Conservation (phyloP, 2,888 invertebrate species). For the Rotaria macrura region DNA sequence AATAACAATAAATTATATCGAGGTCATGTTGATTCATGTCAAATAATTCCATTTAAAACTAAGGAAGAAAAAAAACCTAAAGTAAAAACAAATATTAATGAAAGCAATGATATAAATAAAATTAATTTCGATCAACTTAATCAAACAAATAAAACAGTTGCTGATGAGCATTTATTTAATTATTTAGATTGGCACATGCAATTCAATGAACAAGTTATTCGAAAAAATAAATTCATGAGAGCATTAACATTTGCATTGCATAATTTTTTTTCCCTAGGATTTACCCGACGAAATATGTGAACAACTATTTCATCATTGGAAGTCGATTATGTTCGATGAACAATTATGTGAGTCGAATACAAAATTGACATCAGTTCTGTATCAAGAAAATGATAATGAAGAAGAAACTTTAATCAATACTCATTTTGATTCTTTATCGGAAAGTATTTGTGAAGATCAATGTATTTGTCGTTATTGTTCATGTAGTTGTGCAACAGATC, state of each 20-base stretch:
- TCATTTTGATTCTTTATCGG: background rate
- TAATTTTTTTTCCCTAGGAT: background rate
- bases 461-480: background rate
- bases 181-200: conserved; percentile 9
- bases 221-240: background rate
- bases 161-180: conserved; percentile 7
- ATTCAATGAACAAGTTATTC: background rate
- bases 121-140: background rate
- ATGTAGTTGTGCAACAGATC: background rate
- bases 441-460: background rate
- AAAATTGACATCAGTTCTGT: background rate
- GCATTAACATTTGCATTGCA: too few relatives aligned
- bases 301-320: background rate
- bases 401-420: background rate
- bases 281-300: background rate
- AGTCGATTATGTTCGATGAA: background rate
- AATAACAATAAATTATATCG: conserved; percentile 14
- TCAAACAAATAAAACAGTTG: background rate
- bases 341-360: background rate
- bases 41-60: background rate
- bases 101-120: background rate
- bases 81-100: background rate
- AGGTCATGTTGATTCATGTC: background rate
- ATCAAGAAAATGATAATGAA: background rate
- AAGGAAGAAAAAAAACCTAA: background rate